These are phyloP conservation scores for Heliconius cydno DNA, from an alignment of 2,888 invertebrate species.

Conservation along the genomic window DNA sequence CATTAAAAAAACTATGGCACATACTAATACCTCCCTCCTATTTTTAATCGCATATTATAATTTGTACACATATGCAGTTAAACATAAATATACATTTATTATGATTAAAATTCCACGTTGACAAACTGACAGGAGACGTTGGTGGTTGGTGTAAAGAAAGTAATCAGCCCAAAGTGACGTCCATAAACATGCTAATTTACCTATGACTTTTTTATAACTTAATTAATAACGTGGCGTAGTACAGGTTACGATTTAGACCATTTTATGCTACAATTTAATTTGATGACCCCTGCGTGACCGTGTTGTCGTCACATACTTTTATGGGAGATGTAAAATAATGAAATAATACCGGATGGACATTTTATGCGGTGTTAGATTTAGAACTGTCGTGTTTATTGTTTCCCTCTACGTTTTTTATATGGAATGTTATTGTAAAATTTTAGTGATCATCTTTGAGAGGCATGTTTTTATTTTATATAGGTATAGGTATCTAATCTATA, in stretches of 20 bases:
- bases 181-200: slow-evolving; percentile 81
- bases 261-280: slow-evolving; percentile 78
- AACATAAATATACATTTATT: neutral
- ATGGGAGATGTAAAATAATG: slow-evolving; percentile 78
- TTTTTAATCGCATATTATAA: no score
- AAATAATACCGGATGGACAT: slow-evolving; percentile 73
- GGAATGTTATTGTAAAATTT: slow-evolving; percentile 28
- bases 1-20: neutral
- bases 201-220: slow-evolving; percentile 81
- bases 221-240: slow-evolving; percentile 77
- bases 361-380: slow-evolving; percentile 75
- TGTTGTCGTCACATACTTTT: slow-evolving; percentile 75
- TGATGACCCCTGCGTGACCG: slow-evolving; percentile 76
- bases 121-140: slow-evolving; percentile 44
- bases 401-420: slow-evolving; percentile 11
- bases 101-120: slow-evolving; percentile 7
- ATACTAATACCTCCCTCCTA: no score
- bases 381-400: slow-evolving; percentile 60
- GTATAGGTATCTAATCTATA: no score
- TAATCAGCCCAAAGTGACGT: slow-evolving; percentile 50
- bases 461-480: no score
- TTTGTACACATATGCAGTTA: neutral
- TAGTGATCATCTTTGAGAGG: neutral
- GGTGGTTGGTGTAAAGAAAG: slow-evolving; percentile 33
- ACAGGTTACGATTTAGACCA: slow-evolving; percentile 77